A percentile compares a stretch with the other conserved stretches of the same genome.
phyloP scores from a whole-genome alignment of 2,113 vertebrate genomes.

The Callorhinus ursinus region DNA sequence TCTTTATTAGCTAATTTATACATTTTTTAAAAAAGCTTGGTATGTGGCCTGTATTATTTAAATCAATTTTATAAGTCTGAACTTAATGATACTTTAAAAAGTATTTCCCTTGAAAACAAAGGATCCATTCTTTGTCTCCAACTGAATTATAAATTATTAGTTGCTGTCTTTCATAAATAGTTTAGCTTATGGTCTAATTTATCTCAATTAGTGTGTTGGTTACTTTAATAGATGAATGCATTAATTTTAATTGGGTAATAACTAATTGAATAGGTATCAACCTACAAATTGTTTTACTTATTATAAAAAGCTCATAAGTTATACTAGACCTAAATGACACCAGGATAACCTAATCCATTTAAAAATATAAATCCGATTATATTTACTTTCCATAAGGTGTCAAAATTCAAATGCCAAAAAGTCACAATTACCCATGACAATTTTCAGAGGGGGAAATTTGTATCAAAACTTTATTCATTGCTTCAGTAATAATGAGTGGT shows the following conservation, averaged over 20 bases:
- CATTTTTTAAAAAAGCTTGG: background rate
- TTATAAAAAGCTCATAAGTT: background rate
- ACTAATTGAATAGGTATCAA: constrained; percentile 33
- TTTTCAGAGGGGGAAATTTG: background rate
- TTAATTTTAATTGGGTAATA: constrained; percentile 70
- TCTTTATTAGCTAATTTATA: background rate
- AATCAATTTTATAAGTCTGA: background rate
- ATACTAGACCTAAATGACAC: background rate
- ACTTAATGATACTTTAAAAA: background rate
- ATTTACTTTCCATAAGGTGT: background rate
- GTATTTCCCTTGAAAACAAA: constrained; percentile 28
- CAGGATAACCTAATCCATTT: background rate
- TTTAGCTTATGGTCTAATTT: constrained; percentile 53
- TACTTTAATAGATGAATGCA: constrained; percentile 59
- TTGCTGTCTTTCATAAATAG: constrained; percentile 59
- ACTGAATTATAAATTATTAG: constrained; percentile 69
- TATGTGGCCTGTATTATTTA: background rate
- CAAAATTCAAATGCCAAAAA: background rate
- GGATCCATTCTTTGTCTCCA: background rate
- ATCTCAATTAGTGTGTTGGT: constrained; percentile 62
- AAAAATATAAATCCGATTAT: background rate
- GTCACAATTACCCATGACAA: background rate
- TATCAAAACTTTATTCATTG: background rate
- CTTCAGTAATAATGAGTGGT: background rate
- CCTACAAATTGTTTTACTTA: constrained; percentile 38